phyloP scores from a whole-genome alignment of 2,797 vertebrate genomes.

The Chromis chromis region DNA sequence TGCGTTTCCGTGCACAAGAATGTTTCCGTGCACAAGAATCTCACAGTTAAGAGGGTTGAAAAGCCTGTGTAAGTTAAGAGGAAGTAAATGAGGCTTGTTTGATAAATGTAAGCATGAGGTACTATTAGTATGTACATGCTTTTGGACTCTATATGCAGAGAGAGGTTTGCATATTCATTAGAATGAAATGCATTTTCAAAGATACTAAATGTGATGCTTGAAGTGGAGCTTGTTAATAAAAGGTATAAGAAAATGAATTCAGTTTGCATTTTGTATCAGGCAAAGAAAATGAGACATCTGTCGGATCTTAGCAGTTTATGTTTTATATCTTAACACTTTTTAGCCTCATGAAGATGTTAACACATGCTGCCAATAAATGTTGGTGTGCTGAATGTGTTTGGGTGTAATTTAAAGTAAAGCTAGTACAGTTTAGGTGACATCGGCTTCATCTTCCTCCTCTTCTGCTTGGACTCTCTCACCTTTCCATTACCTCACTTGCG shows the following conservation, averaged over 20 bases:
- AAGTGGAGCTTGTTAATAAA: constrained; percentile 19
- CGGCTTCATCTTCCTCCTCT: constrained; percentile 26
- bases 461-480: neutral
- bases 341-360: neutral
- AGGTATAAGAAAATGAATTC: neutral
- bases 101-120: constrained; percentile 33
- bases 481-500: constrained; percentile 42
- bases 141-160: neutral
- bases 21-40: constrained; percentile 2
- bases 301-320: neutral
- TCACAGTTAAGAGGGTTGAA: constrained; percentile 25
- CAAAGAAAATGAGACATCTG: neutral
- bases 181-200: constrained; percentile 29
- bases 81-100: constrained; percentile 57
- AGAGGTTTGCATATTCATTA: constrained; percentile 57
- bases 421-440: constrained; percentile 31
- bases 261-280: constrained; percentile 3
- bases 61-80: constrained; percentile 31
- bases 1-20: neutral
- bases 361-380: constrained; percentile 19
- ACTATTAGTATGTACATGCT: constrained; percentile 1
- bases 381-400: neutral
- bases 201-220: neutral
- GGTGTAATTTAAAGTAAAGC: constrained; percentile 13
- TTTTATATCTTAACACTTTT: neutral